Percentiles rank a stretch among this genome's conserved stretches.
Conservation (phyloP, 2,113 vertebrate genomes). For the Alaudala cheleensis region DNA sequence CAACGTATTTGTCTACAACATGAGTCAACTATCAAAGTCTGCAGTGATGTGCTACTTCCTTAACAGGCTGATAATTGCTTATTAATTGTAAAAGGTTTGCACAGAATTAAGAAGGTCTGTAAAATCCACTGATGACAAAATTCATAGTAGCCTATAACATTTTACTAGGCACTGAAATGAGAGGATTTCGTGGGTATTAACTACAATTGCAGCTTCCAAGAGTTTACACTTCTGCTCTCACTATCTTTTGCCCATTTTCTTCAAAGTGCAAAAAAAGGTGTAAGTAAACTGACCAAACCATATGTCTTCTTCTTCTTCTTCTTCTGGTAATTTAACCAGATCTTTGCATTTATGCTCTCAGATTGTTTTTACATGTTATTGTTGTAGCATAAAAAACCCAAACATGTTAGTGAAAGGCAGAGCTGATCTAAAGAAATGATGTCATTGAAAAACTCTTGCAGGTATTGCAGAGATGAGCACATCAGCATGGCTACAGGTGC, state of each 20-base stretch:
- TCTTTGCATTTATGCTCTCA: not conserved
- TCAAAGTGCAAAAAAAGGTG: not conserved
- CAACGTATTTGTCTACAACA: not conserved
- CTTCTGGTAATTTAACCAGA: not conserved
- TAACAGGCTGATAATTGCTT: not conserved
- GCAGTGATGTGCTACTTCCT: not conserved
- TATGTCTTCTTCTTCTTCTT: not conserved
- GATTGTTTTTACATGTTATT: not conserved
- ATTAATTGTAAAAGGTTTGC: not conserved
- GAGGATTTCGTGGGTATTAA: not conserved
- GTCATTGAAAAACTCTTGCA: not conserved
- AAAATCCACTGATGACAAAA: not conserved
- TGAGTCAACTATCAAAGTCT: not conserved
- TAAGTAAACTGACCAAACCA: not conserved
- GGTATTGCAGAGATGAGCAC: not conserved
- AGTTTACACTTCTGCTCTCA: not conserved
- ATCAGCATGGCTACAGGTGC: not conserved
- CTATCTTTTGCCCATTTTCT: not conserved
- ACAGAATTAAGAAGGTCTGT: not conserved
- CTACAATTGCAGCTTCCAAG: not conserved
- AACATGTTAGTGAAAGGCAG: not conserved
- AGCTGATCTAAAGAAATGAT: not conserved
- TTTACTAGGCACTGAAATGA: not conserved
- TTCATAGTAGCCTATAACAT: fast-evolving
- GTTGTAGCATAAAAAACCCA: not conserved